Evolutionary conservation across 2,888 invertebrate species (phyloP).

Genomic region (Pherbina coryleti): DNA sequence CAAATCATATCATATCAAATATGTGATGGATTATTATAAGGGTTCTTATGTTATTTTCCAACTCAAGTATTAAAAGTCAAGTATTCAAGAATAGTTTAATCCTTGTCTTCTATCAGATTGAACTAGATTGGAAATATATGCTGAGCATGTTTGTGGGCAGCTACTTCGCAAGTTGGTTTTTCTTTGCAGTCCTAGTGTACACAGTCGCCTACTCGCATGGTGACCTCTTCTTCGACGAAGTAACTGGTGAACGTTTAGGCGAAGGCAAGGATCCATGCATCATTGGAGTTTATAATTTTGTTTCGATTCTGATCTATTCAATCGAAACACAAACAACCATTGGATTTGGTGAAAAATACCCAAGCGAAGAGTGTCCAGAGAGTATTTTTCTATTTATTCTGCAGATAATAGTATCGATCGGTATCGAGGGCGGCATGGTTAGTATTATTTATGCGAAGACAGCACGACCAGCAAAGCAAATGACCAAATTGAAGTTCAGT

Average conservation of each 20-base stretch:
- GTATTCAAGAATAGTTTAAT: conserved; percentile 45
- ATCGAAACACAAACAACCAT: conserved; percentile 89
- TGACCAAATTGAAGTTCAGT: conserved; percentile 85
- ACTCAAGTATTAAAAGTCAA: too few species aligned
- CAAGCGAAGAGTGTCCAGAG: conserved; percentile 87
- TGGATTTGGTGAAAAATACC: conserved; percentile 85
- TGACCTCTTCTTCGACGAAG: conserved; percentile 77
- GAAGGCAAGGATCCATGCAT: conserved; percentile 72
- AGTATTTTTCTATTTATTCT: conserved; percentile 85
- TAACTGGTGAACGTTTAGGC: conserved; percentile 65
- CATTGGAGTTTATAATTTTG: conserved; percentile 74
- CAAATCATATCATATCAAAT: too few species aligned
- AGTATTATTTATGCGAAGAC: conserved; percentile 83
- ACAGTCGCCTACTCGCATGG: conserved; percentile 81
- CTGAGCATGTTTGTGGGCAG: conserved; percentile 86
- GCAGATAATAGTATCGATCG: conserved; percentile 80
- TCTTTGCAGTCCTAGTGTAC: conserved; percentile 85
- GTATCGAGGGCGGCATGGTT: conserved; percentile 73
- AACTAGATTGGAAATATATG: conserved; percentile 91
- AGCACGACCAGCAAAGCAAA: conserved; percentile 81
- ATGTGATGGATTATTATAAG: too few species aligned
- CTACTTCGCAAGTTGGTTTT: conserved; percentile 85
- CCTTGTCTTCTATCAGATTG: conserved; percentile 73
- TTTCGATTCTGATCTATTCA: conserved; percentile 82
- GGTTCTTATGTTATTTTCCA: too few species aligned